Base-by-base conservation (phyloP, 1,140 invertebrate genomes). In the Venturia canescens region DNA sequence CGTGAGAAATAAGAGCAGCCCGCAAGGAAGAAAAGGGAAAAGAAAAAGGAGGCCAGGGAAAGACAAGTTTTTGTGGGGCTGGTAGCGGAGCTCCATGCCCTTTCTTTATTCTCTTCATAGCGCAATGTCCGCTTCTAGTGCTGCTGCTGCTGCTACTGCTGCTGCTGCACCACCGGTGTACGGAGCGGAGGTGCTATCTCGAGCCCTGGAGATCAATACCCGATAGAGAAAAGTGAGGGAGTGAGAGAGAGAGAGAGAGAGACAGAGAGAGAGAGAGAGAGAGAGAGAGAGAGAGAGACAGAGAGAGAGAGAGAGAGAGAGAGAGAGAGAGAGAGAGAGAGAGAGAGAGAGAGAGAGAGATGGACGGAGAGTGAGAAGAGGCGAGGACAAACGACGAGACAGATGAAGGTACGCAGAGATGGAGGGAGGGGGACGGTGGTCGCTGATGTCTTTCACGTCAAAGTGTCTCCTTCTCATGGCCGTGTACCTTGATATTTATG, bases 191-290 rank as follows among this genome's bases (percentile, higher is more conserved):
- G 50, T 50, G 44, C 38, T 75, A 15, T 29, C 44, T 38, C 31
- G 31, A 75, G 72, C 50, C 66, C 48, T 63, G 70, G 69, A 80
- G 78, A 80, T 80, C 78, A 80, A 80, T 80, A 80, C 69, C 38
- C 69, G 48, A 80, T 74, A 74, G 67, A 29, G 69, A 71, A 71
- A 44, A 50, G 67, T 23, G 60, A 23, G 60, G 0, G 66, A 66
- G 67, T 6, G 60, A 23, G 60, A 2, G 23, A 23, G 23, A 27
- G 60, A 23, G 21, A 27, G 23, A 63, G 23, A 27, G 60, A 63
- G 38, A 4, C 7, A 44, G 38, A 11, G 38, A 44, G 38, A 44
- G 38, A 44, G 38, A 44, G 38, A 9, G 38, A 44, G 38, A 44
- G 38, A 44, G 38, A 44, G 38, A 9, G 38, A 44, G 38, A 34